Conservation (phyloP, 2,113 vertebrate genomes). For the Atrichornis clamosus region DNA sequence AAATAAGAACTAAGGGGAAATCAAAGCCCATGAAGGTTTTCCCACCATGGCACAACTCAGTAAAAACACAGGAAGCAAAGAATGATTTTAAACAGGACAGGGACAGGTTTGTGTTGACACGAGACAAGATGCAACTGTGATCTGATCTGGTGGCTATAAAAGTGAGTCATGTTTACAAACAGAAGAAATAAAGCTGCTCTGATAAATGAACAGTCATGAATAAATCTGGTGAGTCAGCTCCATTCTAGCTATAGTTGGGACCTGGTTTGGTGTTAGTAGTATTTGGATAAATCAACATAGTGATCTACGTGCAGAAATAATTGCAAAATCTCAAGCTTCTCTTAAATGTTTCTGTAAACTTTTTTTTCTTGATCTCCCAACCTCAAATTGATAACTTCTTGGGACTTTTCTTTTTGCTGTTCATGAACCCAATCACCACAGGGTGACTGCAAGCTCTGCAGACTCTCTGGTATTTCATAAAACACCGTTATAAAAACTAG, state of each 20-base stretch:
- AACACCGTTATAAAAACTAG: rapidly evolving
- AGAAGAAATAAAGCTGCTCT: not conserved
- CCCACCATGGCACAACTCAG: not conserved
- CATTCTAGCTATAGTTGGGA: not conserved
- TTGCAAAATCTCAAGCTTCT: not conserved
- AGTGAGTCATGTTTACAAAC: not conserved
- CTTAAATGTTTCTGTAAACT: not conserved
- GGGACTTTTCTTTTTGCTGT: not conserved
- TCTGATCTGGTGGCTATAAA: not conserved
- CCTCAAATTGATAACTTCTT: not conserved
- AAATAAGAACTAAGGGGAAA: not conserved
- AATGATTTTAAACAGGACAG: not conserved
- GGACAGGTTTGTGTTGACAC: not conserved
- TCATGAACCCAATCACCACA: not conserved
- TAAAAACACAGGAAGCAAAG: not conserved
- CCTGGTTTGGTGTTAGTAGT: not conserved
- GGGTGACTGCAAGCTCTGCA: not conserved
- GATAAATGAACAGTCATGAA: not conserved
- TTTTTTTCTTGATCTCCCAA: not conserved
- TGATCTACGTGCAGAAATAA: not conserved
- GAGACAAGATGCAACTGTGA: not conserved
- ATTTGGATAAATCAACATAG: not conserved
- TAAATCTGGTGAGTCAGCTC: not conserved
- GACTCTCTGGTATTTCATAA: not conserved
- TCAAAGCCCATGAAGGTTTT: not conserved